Evolutionary conservation across 1,140 invertebrate genomes (phyloP), one percentile per base, ranked within the genome.

Genomic region (Lamellibrachia luymesi): DNA sequence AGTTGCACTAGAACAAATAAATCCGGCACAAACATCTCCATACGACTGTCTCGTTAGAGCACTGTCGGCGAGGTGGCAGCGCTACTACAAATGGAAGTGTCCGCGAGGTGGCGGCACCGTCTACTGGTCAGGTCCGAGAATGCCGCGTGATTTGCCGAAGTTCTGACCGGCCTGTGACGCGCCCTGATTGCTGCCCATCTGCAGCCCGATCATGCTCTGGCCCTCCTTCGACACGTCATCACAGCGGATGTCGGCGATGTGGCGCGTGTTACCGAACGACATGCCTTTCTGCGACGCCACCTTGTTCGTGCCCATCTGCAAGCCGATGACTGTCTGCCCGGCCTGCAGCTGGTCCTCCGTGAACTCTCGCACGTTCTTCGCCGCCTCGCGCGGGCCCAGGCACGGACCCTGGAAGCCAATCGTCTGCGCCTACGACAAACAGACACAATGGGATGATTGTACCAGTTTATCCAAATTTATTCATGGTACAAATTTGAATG

Each of bases 381-480:
- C 98, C 17, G 98, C 98, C 96, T 99, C 98, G 96, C 98, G 99
- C 27, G 98, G 98, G 93, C 98, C 98, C 95, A 99, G 98, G 93
- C 97, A 97, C n/a, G 98, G 98, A 80, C 94, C 92, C 95, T 95
- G 50, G 92, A 98, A 98, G 6, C 98, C 98, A 96, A 97, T 99
- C 95, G 98, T 98, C 89, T 97, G 97, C 8, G 93, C 93, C 94
- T 94, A n/a, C 5, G 91, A 49, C 13, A 91, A 64, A 92, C 64
- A 80, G 8, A 80, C 13, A 22, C 64, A 8, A 22, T 80, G 64
- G 38, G 64, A 80, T 80, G 64, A 80, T 10, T 80, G 13, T 10
- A 80, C 17, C 64, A 22, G 64, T 80, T 22, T 80, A 2, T 38
- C 38, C 0, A 38, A 38, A 38, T 38, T 38, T 38, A 38, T 38